A percentile compares a stretch with the other conserved stretches of the same genome.
These are phyloP conservation scores for Hetaerina americana DNA, from an alignment of 1,140 invertebrate genomes.

Conservation along the genomic window DNA sequence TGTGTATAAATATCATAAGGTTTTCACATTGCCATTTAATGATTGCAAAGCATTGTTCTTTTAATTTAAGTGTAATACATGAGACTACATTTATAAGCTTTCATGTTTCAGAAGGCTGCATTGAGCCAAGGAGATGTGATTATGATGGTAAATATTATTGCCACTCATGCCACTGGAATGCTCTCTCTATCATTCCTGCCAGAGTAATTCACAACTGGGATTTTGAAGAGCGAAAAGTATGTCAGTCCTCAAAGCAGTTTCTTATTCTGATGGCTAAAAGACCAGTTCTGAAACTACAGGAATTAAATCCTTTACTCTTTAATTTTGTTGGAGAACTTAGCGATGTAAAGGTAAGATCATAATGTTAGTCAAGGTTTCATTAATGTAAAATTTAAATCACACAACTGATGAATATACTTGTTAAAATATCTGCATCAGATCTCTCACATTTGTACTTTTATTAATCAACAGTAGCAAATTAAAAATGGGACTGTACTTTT, in stretches of 20 bases:
- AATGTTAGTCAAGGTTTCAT: neutral
- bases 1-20: too few species aligned
- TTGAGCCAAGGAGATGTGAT: slow-evolving; percentile 69
- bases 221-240: slow-evolving; percentile 60
- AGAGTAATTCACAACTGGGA: slow-evolving; percentile 90
- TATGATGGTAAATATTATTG: slow-evolving; percentile 87
- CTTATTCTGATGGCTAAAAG: slow-evolving; percentile 47
- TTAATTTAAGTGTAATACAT: neutral
- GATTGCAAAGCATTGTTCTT: too few species aligned
- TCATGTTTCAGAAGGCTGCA: slow-evolving; percentile 29
- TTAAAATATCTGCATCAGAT: too few species aligned
- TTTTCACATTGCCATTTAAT: too few species aligned
- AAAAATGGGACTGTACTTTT: too few species aligned
- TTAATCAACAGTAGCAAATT: too few species aligned
- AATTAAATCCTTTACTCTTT: slow-evolving; percentile 72
- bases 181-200: slow-evolving; percentile 65
- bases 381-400: neutral
- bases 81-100: slow-evolving; percentile 6
- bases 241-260: slow-evolving; percentile 58
- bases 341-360: slow-evolving; percentile 51
- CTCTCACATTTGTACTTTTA: too few species aligned
- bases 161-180: slow-evolving; percentile 80
- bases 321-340: slow-evolving; percentile 73
- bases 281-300: slow-evolving; percentile 67
- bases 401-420: too few species aligned